Conservation (phyloP, 1,140 invertebrate species). For the Bombus picipes region DNA sequence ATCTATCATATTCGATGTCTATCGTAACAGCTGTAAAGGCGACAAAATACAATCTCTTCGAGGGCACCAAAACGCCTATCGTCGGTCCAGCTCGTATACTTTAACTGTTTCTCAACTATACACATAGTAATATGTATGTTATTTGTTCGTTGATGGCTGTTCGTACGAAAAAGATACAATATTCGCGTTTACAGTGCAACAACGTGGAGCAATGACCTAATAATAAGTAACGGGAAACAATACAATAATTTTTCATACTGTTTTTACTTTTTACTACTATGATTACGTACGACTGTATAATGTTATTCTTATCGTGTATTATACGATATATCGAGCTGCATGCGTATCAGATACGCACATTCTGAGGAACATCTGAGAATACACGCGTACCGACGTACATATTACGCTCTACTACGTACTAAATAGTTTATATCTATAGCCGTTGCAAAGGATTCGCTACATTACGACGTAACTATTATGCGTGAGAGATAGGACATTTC, state of each 20-base stretch:
- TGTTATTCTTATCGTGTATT: constrained; percentile 70
- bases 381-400: constrained; percentile 47
- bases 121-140: background rate
- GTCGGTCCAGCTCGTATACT: no score
- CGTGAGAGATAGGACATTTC: constrained; percentile 43
- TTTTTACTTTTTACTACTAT: constrained; percentile 80
- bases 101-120: background rate
- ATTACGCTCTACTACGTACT: constrained; percentile 60
- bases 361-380: background rate
- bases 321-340: constrained; percentile 51
- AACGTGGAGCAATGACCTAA: constrained; percentile 61
- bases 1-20: background rate
- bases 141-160: background rate
- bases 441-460: constrained; percentile 64
- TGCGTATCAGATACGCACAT: background rate
- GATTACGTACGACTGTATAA: constrained; percentile 73
- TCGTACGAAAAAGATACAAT: background rate
- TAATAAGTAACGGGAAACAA: constrained; percentile 74
- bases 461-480: constrained; percentile 49
- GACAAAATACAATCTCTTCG: background rate
- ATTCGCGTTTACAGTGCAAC: constrained; percentile 30
- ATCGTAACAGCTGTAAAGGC: background rate
- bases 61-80: no score
- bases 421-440: constrained; percentile 73
- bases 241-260: constrained; percentile 79